phyloP scores from a whole-genome alignment of 2,888 invertebrate genomes.

The Halictus quadricinctus region DNA sequence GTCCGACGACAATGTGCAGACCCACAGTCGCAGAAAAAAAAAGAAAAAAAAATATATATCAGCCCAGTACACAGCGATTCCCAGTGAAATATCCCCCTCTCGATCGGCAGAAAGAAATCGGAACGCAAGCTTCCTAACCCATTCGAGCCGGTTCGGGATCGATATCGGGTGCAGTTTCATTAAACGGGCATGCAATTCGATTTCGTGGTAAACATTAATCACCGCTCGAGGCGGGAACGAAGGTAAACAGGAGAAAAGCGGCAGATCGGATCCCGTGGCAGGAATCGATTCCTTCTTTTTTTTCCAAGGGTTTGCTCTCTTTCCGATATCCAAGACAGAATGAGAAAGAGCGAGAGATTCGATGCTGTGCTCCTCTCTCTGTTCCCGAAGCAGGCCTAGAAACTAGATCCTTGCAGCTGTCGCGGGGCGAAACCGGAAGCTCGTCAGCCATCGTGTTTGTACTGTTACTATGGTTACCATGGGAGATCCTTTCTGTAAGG shows the following conservation, averaged over 20 bases:
- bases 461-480: constrained; percentile 81
- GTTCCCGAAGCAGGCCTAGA: constrained; percentile 68
- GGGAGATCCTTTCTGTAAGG: constrained; percentile 77
- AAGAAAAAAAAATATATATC: not conserved
- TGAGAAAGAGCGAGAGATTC: not conserved
- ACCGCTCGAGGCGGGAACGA: constrained; percentile 29
- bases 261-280: constrained; percentile 5
- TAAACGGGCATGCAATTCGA: constrained; percentile 46
- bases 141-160: constrained; percentile 14
- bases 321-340: constrained; percentile 14
- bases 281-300: constrained; percentile 33
- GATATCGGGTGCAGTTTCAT: constrained; percentile 35
- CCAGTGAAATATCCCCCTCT: not conserved
- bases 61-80: not conserved
- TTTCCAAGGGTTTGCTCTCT: constrained; percentile 14
- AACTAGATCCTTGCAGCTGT: constrained; percentile 82
- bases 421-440: constrained; percentile 80
- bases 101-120: not conserved
- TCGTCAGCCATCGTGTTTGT: constrained; percentile 82
- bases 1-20: not conserved
- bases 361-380: not conserved
- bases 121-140: not conserved
- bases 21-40: not conserved
- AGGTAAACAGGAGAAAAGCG: constrained; percentile 42
- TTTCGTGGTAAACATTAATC: constrained; percentile 61